phyloP scores from a whole-genome alignment of 2,113 vertebrate genomes.

The Cariama cristata region DNA sequence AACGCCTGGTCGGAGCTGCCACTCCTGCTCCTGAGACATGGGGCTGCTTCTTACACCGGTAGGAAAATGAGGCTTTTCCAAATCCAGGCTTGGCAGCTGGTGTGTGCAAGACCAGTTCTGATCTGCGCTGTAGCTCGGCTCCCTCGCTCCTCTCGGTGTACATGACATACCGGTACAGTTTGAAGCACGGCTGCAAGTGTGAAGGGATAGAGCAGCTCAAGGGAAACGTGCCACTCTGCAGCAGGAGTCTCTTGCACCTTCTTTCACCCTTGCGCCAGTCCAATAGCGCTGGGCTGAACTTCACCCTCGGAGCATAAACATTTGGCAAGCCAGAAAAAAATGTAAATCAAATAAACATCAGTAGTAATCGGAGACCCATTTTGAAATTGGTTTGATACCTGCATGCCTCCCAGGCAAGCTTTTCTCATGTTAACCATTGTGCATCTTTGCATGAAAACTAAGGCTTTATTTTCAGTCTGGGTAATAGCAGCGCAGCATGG shows the following conservation, averaged over 20 bases:
- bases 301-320: background rate
- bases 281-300: background rate
- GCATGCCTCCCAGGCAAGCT: slow-evolving; percentile 40
- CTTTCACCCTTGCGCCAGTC: background rate
- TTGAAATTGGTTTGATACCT: slow-evolving; percentile 43
- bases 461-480: slow-evolving; percentile 52
- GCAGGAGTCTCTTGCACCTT: background rate
- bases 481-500: background rate
- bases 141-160: background rate
- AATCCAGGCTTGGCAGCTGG: background rate
- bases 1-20: background rate
- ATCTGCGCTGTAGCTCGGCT: background rate
- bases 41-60: background rate
- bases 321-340: slow-evolving; percentile 17
- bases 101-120: background rate
- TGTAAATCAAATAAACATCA: slow-evolving; percentile 21
- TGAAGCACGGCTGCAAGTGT: background rate
- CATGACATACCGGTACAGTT: background rate
- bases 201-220: background rate
- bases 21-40: background rate
- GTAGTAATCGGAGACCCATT: slow-evolving; percentile 2
- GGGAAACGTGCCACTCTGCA: background rate
- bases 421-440: slow-evolving; percentile 50
- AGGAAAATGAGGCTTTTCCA: background rate
- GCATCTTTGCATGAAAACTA: slow-evolving; percentile 59